Base-by-base conservation (phyloP, 2,888 invertebrate genomes). In the Scrobipalpa atriplicella region DNA sequence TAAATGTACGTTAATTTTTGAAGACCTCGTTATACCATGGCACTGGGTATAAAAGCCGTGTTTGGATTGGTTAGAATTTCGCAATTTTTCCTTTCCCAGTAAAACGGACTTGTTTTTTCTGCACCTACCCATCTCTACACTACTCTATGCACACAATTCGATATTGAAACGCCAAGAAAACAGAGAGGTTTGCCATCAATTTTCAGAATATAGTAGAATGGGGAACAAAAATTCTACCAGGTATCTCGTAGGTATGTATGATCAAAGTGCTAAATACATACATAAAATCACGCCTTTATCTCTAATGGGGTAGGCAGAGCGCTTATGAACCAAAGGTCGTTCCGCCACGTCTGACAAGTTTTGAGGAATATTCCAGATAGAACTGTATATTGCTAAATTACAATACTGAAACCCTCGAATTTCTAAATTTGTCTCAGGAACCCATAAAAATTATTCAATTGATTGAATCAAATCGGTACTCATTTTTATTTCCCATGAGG, bases 401-500 rank as follows among this genome's bases (percentile, higher is more conserved):
- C n/a, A n/a, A n/a, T n/a, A n/a, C n/a, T n/a, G n/a, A n/a, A n/a
- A n/a, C n/a, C n/a, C n/a, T n/a, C n/a, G n/a, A n/a, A n/a, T n/a
- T n/a, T 29, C 29, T 29, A 5, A 29, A 29, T 29, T 29, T 29
- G 29, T 29, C 29, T 29, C 2, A 29, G 29, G 29, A 38, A 38
- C 13, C 54, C 11, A 39, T 10, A 9, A 6, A 60, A 36, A 38
- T 36, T 51, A 47, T 62, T 62, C 47, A n/a, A 47, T 19, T 19
- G 8, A 64, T 56, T 56, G 56, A 41, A 41, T 64, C 52, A 54
- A 64, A 54, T 19, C 19, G 21, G 64, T 21, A 21, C 21, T 64
- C 54, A 56, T 21, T 13, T 41, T 21, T 21, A 67, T 67, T 67
- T 63, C 60, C 58, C 67, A 11, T 43, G n/a, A 56, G 61, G 52